Evolutionary conservation across 2,797 vertebrate genomes (phyloP).

Genomic region (Callimico goeldii): DNA sequence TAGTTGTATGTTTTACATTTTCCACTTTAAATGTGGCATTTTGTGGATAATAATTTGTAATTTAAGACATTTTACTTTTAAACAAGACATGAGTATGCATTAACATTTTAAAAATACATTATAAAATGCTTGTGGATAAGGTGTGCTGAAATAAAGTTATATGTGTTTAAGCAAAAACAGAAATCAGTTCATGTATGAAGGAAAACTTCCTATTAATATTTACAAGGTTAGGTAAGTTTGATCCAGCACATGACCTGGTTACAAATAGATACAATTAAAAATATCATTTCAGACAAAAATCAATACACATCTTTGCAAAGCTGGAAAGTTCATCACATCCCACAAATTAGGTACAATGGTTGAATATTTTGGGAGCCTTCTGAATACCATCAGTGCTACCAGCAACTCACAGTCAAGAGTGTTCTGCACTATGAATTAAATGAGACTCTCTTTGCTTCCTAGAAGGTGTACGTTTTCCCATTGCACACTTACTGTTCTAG

Average conservation of each 20-base stretch:
- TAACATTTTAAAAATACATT: slow-evolving; percentile 3
- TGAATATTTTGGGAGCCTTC: not conserved
- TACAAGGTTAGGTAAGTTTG: slow-evolving; percentile 34
- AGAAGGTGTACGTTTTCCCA: slow-evolving; percentile 22
- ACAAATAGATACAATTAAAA: slow-evolving; percentile 20
- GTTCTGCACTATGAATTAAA: slow-evolving; percentile 30
- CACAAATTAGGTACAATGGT: slow-evolving; percentile 2
- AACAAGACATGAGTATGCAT: not conserved
- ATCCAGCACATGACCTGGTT: not conserved
- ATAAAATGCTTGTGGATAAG: not conserved
- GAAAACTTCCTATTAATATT: slow-evolving; percentile 44
- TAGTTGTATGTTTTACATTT: not conserved
- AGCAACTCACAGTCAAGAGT: not conserved
- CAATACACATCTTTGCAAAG: not conserved
- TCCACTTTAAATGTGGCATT: not conserved
- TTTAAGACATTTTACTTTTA: not conserved
- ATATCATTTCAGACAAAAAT: not conserved
- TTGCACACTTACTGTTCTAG: slow-evolving; percentile 17
- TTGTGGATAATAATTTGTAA: not conserved
- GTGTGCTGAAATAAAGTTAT: not conserved
- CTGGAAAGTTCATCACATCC: not conserved
- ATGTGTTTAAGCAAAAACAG: slow-evolving; percentile 2
- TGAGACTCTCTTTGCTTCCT: slow-evolving; percentile 9
- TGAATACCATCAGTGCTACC: not conserved
- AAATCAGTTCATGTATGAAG: not conserved